These are phyloP conservation scores for Phaethornis superciliosus DNA, from an alignment of 2,113 vertebrate genomes.

Conservation along the genomic window DNA sequence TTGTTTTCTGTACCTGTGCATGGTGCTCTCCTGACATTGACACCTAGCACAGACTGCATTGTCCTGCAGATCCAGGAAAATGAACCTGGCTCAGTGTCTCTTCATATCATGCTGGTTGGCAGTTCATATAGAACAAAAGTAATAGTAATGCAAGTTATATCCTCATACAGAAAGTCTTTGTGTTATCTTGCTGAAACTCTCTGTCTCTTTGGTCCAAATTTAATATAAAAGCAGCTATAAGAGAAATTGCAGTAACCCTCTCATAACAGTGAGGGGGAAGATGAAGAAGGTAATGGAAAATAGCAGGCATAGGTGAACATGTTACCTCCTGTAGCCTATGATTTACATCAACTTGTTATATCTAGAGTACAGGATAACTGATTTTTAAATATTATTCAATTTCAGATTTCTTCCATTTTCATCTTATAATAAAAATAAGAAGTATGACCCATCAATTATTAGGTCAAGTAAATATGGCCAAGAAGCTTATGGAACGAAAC, in stretches of 20 bases:
- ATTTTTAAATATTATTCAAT: slow-evolving; percentile 38
- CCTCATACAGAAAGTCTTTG: neutral
- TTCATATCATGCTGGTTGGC: neutral
- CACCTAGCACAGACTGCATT: neutral
- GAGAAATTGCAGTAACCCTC: neutral
- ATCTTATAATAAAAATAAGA: slow-evolving; percentile 70
- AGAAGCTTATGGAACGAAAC: slow-evolving; percentile 64
- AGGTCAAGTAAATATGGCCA: slow-evolving; percentile 69
- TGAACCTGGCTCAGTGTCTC: neutral
- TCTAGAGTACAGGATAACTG: neutral
- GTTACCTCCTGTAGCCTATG: neutral
- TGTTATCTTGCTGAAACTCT: neutral
- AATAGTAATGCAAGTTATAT: neutral
- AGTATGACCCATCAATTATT: slow-evolving; percentile 70
- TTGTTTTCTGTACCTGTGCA: fast-evolving
- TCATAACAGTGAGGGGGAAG: neutral
- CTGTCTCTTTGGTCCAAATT: neutral
- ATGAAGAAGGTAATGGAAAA: neutral
- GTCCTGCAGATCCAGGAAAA: neutral
- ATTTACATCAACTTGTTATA: neutral
- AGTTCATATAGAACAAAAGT: neutral
- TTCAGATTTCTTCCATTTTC: slow-evolving; percentile 84
- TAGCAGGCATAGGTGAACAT: neutral
- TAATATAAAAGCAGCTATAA: neutral
- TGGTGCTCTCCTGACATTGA: neutral